These are phyloP conservation scores for Druon quercuslanigerum DNA, from an alignment of 1,140 invertebrate species.

Conservation along the genomic window DNA sequence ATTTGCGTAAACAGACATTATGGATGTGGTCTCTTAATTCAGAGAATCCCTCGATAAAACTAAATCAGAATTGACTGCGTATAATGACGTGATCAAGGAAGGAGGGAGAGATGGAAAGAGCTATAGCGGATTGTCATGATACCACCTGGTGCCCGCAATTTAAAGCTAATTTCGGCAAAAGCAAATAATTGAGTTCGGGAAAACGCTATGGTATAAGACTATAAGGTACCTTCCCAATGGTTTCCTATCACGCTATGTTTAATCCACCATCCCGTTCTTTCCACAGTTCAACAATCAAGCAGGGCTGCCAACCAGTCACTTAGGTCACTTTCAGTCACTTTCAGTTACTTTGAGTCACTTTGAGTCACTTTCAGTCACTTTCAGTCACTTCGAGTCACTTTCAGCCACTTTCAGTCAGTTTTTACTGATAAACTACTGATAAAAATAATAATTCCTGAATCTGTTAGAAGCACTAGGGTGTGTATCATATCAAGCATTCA, in stretches of 20 bases:
- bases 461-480: too few relatives aligned
- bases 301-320: too few relatives aligned
- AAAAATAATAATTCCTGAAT: too few relatives aligned
- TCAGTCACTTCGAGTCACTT: too few relatives aligned
- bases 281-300: conserved; percentile 22
- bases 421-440: too few relatives aligned
- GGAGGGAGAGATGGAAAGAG: conserved; percentile 23
- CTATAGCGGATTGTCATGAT: conserved; percentile 28
- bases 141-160: conserved; percentile 54
- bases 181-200: conserved; percentile 67
- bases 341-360: too few relatives aligned
- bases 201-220: conserved; percentile 51
- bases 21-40: background rate
- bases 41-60: conserved; percentile 34
- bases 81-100: conserved; percentile 51
- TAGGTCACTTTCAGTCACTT: too few relatives aligned
- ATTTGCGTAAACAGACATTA: too few relatives aligned
- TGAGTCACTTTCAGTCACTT: too few relatives aligned
- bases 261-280: conserved; percentile 6
- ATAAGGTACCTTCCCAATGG: conserved; percentile 60
- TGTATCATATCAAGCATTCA: background rate
- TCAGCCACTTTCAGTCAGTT: too few relatives aligned
- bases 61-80: conserved; percentile 52
- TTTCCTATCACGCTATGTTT: conserved; percentile 60
- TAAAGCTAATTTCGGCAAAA: conserved; percentile 68